Percentiles rank a stretch among this genome's conserved stretches.
Evolutionary conservation across 1,140 invertebrate species (phyloP).

Genomic region (Ceratitis capitata): DNA sequence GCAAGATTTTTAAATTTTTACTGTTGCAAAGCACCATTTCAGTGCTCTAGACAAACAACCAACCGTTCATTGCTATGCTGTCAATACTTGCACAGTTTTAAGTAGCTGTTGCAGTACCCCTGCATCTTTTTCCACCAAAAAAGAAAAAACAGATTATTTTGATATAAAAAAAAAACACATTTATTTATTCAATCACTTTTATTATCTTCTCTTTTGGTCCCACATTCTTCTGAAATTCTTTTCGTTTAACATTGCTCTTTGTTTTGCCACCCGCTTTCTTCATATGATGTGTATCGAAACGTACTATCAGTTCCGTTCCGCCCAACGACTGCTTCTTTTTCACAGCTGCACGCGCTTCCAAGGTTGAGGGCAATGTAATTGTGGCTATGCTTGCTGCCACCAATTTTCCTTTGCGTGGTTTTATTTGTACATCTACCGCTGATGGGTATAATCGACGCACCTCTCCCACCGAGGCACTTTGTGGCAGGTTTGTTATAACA

Average conservation of each 20-base stretch:
- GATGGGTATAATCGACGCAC: constrained; percentile 55
- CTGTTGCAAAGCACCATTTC: too few species aligned
- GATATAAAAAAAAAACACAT: too few species aligned
- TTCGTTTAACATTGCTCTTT: background rate
- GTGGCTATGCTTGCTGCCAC: constrained; percentile 52
- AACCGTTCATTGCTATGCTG: too few species aligned
- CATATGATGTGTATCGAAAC: constrained; percentile 51
- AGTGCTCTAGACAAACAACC: too few species aligned
- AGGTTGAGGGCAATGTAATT: constrained; percentile 55
- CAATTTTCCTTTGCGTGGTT: constrained; percentile 45
- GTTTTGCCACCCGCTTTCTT: constrained; percentile 28
- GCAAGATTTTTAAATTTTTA: too few species aligned
- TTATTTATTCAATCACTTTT: background rate
- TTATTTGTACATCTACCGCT: constrained; percentile 59
- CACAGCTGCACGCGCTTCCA: constrained; percentile 53
- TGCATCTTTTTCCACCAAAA: too few species aligned
- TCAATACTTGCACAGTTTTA: too few species aligned
- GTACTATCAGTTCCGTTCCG: constrained; percentile 51
- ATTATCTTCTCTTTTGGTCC: background rate
- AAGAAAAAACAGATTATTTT: too few species aligned
- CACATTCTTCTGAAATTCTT: background rate
- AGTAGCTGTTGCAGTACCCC: background rate
- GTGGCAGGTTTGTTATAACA: constrained; percentile 58
- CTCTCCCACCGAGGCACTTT: constrained; percentile 50
- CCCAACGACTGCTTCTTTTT: constrained; percentile 51